These are phyloP conservation scores for Crepidodera aurea DNA, from an alignment of 2,888 invertebrate species.

Conservation along the genomic window DNA sequence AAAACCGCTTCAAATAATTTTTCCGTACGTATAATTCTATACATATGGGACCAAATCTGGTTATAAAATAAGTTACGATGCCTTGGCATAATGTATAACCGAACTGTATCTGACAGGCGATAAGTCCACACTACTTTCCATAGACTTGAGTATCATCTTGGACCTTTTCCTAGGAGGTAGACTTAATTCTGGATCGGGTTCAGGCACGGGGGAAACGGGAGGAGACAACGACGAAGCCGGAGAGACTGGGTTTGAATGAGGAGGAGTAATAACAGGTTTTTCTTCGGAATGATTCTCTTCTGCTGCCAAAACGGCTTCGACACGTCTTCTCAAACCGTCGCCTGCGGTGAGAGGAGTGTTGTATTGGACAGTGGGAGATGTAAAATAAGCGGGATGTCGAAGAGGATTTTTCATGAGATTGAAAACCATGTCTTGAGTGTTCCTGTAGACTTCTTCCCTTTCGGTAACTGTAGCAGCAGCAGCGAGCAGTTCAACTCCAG, in stretches of 20 bases:
- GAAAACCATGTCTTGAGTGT: constrained; percentile 53
- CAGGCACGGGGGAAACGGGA: constrained; percentile 55
- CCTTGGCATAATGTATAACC: constrained; percentile 86
- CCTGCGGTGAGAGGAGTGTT: constrained; percentile 60
- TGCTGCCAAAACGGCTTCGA: constrained; percentile 70
- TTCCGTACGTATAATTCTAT: constrained; percentile 1
- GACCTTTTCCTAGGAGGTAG: constrained; percentile 80
- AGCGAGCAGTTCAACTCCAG: constrained; percentile 59
- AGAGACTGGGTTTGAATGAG: constrained; percentile 67
- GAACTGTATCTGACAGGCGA: constrained; percentile 67
- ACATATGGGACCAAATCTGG: constrained; percentile 5
- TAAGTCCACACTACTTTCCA: constrained; percentile 61
- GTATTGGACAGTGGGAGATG: constrained; percentile 52
- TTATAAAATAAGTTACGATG: constrained; percentile 61
- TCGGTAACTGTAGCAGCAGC: constrained; percentile 63
- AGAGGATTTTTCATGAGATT: constrained; percentile 54
- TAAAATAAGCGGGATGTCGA: constrained; percentile 55
- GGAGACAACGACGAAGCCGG: constrained; percentile 58
- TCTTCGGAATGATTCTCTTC: constrained; percentile 65
- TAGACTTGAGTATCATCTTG: constrained; percentile 78
- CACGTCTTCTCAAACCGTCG: constrained; percentile 68
- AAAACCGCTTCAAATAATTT: not conserved
- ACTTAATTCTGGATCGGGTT: constrained; percentile 68
- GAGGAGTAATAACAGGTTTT: constrained; percentile 66
- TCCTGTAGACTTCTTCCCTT: constrained; percentile 50